These are phyloP conservation scores for Ephydatia muelleri DNA, from an alignment of 37 sponge, comb jelly and placozoan genomes.

Conservation along the genomic window DNA sequence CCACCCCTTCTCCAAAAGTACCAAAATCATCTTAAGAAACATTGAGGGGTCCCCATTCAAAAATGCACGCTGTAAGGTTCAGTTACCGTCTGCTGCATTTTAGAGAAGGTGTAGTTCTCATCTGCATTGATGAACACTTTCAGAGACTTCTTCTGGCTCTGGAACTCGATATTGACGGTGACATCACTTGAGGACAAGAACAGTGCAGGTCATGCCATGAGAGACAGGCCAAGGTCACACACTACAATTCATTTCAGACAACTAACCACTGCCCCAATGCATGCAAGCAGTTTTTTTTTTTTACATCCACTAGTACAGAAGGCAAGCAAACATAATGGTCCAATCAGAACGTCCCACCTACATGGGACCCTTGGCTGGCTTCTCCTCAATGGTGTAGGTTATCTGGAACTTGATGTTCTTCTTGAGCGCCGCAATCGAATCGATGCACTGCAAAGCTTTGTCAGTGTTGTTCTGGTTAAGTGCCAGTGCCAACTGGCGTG, in stretches of 20 bases:
- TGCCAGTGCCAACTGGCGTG: not conserved
- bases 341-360: not conserved
- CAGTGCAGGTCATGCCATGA: not conserved
- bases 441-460: not conserved
- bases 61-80: not conserved
- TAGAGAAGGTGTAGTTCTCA: not conserved
- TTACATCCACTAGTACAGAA: too few species aligned
- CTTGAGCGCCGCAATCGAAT: not conserved
- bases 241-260: too few species aligned
- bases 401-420: not conserved
- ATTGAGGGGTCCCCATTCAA: too few species aligned
- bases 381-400: not conserved
- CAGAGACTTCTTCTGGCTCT: slow-evolving; percentile 10
- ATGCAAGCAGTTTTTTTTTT: too few species aligned
- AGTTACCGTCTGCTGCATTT: not conserved
- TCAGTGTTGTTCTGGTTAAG: not conserved
- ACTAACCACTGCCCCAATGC: too few species aligned
- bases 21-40: too few species aligned
- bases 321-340: not conserved
- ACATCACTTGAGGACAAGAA: not conserved
- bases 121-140: slow-evolving; percentile 18
- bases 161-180: slow-evolving; percentile 37
- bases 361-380: not conserved
- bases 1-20: too few species aligned
- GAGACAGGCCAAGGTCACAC: not conserved